These are phyloP conservation scores for Heloderma charlesbogerti DNA, from an alignment of 2,113 vertebrate genomes.

Conservation along the genomic window DNA sequence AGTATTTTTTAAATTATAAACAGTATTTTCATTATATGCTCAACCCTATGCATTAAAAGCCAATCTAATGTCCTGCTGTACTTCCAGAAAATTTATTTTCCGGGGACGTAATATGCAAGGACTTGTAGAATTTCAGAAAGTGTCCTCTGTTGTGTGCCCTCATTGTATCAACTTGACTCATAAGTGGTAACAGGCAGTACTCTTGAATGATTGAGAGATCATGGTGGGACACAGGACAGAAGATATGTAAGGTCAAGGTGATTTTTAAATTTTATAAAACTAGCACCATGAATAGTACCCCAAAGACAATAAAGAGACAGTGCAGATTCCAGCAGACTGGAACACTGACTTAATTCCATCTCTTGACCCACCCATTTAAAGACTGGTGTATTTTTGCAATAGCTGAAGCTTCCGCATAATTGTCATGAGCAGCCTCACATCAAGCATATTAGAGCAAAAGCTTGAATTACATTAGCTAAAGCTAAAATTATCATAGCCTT, in stretches of 20 bases:
- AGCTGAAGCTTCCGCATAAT: not conserved
- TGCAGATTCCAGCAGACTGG: no score
- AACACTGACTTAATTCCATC: no score
- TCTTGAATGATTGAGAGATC: not conserved
- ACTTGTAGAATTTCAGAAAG: no score
- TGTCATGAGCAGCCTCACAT: not conserved
- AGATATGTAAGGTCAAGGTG: not conserved
- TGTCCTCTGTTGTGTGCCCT: not conserved
- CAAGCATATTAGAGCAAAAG: not conserved
- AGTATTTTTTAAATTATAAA: no score
- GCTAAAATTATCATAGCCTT: not conserved
- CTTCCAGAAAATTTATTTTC: no score
- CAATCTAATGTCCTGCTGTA: not conserved
- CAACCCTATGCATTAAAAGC: not conserved
- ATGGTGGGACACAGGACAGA: not conserved
- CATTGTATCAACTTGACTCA: not conserved
- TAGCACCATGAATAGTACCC: no score
- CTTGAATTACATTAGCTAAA: not conserved
- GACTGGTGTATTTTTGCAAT: not conserved
- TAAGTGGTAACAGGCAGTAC: not conserved
- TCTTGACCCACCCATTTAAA: not conserved
- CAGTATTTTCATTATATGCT: no score
- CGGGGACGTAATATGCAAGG: no score
- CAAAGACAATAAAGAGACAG: no score
- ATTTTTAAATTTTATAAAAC: not conserved